Percentiles rank a stretch among this genome's conserved stretches.
These are phyloP conservation scores for Elgaria multicarinata DNA, from an alignment of 2,113 vertebrate genomes.

Conservation along the genomic window DNA sequence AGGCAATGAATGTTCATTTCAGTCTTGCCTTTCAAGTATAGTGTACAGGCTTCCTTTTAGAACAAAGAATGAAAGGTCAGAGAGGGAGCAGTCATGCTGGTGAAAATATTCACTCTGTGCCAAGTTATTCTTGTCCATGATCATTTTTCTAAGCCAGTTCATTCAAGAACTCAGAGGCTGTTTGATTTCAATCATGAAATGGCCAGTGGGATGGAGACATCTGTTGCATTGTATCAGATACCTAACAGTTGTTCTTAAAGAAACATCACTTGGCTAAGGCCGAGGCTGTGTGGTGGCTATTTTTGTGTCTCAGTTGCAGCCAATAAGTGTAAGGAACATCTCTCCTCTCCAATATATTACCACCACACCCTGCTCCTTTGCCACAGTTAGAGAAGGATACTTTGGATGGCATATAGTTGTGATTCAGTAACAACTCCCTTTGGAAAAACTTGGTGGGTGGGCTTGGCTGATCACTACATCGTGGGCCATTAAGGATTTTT, in stretches of 20 bases:
- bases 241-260: constrained; percentile 14
- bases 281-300: neutral
- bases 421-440: neutral
- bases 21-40: neutral
- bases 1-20: constrained; percentile 3
- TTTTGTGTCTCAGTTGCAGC: neutral
- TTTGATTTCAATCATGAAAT: neutral
- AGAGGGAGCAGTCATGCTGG: constrained; percentile 2
- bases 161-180: neutral
- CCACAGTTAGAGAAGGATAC: neutral
- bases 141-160: constrained; percentile 7
- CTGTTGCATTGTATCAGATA: constrained; percentile 17
- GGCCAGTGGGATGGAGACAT: neutral
- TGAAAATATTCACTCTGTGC: neutral
- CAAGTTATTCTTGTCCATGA: neutral
- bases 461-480: neutral
- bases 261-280: neutral
- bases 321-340: neutral
- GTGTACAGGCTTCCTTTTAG: neutral
- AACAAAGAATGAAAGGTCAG: constrained; percentile 21
- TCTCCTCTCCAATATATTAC: neutral
- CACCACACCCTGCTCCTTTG: neutral
- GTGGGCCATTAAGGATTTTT: neutral
- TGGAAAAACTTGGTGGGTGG: neutral
- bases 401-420: neutral